Conservation (phyloP, 2,113 vertebrate species). For the Pipra filicauda region DNA sequence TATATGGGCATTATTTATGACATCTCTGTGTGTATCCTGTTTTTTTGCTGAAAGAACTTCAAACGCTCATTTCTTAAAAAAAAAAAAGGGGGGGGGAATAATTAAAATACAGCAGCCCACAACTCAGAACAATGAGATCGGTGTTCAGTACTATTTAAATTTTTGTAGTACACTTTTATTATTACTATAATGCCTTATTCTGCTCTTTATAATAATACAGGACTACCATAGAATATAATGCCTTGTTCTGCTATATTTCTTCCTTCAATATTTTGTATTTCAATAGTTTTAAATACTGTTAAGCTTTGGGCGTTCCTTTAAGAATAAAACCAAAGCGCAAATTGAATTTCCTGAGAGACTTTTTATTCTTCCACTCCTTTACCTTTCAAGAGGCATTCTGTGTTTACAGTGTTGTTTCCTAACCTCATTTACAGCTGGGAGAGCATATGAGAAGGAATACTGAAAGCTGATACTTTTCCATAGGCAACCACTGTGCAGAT, state of each 20-base stretch:
- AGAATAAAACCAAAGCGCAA: neutral
- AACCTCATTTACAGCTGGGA: conserved; percentile 47
- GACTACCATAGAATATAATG: neutral
- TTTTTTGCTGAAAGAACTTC: neutral
- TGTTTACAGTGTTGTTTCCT: conserved; percentile 8
- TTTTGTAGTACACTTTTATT: neutral
- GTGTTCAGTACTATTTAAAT: conserved; percentile 47
- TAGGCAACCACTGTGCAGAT: neutral
- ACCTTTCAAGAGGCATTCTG: neutral
- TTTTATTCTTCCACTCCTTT: neutral
- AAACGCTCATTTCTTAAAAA: neutral
- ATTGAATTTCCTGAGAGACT: neutral
- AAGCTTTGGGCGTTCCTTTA: conserved; percentile 31
- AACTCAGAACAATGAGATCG: neutral
- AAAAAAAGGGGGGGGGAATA: neutral
- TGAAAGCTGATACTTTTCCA: conserved; percentile 37
- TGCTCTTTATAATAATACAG: neutral
- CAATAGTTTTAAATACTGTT: conserved; percentile 20
- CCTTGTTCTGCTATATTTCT: conserved; percentile 21
- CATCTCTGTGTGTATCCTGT: neutral
- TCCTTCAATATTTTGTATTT: conserved; percentile 47
- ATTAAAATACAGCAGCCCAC: conserved; percentile 11
- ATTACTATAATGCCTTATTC: conserved; percentile 10
- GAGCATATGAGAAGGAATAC: neutral
- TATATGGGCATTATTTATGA: conserved; percentile 55